A percentile compares a stretch with the other conserved stretches of the same genome.
phyloP scores from a whole-genome alignment of 2,888 invertebrate species.

The Drosophila acutilabella region DNA sequence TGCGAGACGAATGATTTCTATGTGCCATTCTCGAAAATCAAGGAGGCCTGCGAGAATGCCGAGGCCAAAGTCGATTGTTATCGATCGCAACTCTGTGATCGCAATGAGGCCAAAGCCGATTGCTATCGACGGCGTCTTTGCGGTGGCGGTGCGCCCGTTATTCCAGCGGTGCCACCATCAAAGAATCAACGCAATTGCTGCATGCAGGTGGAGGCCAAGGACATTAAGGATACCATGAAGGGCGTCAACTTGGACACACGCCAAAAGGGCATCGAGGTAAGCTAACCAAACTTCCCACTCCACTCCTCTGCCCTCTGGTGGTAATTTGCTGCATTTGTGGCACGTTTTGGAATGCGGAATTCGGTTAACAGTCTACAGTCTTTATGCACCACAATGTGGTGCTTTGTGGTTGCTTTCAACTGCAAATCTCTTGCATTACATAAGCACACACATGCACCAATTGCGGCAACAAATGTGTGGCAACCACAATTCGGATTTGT shows the following conservation, averaged over 20 bases:
- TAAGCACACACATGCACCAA: slow-evolving; percentile 43
- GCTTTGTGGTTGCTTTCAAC: slow-evolving; percentile 43
- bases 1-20: slow-evolving; percentile 75
- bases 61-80: slow-evolving; percentile 75
- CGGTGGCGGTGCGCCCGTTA: slow-evolving; percentile 51
- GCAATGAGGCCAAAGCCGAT: slow-evolving; percentile 66
- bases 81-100: slow-evolving; percentile 68
- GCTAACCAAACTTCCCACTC: neutral
- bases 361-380: slow-evolving; percentile 41
- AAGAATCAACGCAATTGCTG: slow-evolving; percentile 78
- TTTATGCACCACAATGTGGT: slow-evolving; percentile 35
- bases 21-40: slow-evolving; percentile 79
- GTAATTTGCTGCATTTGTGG: slow-evolving; percentile 3
- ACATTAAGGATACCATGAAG: slow-evolving; percentile 80
- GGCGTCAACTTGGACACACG: slow-evolving; percentile 80
- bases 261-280: slow-evolving; percentile 84
- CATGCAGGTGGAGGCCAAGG: slow-evolving; percentile 82
- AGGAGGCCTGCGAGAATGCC: slow-evolving; percentile 66
- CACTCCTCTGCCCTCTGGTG: too few species aligned
- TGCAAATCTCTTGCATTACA: slow-evolving; percentile 43
- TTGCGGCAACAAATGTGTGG: slow-evolving; percentile 54
- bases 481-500: slow-evolving; percentile 37
- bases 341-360: slow-evolving; percentile 60
- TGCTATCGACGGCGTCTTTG: slow-evolving; percentile 71
- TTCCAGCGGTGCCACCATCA: slow-evolving; percentile 54